Percentiles rank a stretch among this genome's conserved stretches.
phyloP scores from a whole-genome alignment of 37 sponge, comb jelly and placozoan genomes.

The Chondrilla cf. caribensis region DNA sequence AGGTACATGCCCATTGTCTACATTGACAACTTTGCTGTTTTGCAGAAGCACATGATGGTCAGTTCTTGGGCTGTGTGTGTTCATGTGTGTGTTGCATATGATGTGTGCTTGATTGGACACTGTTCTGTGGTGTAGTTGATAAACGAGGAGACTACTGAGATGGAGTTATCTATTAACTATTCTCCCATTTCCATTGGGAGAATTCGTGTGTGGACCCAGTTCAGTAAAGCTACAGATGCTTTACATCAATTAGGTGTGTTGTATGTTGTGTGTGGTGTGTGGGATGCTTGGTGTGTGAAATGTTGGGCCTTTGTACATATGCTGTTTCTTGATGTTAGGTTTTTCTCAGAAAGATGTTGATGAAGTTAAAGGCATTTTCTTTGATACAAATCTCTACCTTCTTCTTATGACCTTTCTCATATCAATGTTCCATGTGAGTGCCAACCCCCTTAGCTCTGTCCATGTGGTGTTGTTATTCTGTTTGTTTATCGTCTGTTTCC shows the following conservation, averaged over 20 bases:
- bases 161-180: constrained; percentile 54
- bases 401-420: constrained; percentile 82
- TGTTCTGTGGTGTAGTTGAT: background rate
- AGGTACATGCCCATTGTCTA: constrained; percentile 77
- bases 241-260: constrained; percentile 53
- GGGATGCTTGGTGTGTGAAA: no score
- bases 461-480: background rate
- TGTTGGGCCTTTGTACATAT: no score
- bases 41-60: constrained; percentile 52
- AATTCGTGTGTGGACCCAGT: constrained; percentile 69
- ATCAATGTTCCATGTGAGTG: constrained; percentile 80
- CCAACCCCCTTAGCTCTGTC: background rate
- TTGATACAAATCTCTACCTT: constrained; percentile 69
- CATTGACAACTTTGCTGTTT: constrained; percentile 61
- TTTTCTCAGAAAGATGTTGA: constrained; percentile 90
- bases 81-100: background rate
- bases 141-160: constrained; percentile 4
- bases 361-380: constrained; percentile 81
- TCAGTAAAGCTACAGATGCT: constrained; percentile 39
- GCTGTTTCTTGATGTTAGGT: constrained; percentile 33
- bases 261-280: background rate
- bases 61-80: background rate
- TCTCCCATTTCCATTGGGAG: constrained; percentile 65
- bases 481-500: background rate
- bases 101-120: background rate